phyloP scores from a whole-genome alignment of 2,113 vertebrate genomes.

The Eulemur macaco region DNA sequence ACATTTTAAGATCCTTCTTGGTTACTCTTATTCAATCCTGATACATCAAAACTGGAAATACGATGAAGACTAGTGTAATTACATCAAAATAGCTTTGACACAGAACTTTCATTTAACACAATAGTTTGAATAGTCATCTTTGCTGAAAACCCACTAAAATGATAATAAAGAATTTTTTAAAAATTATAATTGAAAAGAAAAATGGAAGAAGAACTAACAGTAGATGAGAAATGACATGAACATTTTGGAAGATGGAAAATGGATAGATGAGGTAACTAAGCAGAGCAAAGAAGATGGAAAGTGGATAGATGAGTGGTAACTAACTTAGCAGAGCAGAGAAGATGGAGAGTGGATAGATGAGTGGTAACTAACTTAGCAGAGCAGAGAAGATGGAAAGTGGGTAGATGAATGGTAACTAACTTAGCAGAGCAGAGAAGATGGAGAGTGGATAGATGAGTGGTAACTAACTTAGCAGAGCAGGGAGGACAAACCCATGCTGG shows the following conservation, averaged over 20 bases:
- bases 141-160: not conserved
- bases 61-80: not conserved
- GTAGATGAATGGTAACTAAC: too few relatives aligned
- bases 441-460: too few relatives aligned
- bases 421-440: too few relatives aligned
- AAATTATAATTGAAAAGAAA: not conserved
- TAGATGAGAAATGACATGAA: not conserved
- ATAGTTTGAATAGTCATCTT: not conserved
- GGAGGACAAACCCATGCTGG: not conserved
- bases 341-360: too few relatives aligned
- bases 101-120: not conserved
- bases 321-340: too few relatives aligned
- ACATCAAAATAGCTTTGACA: not conserved
- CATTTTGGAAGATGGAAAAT: not conserved
- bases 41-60: not conserved
- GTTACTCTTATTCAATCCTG: not conserved
- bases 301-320: too few relatives aligned
- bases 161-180: not conserved
- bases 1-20: not conserved
- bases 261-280: not conserved
- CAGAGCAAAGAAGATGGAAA: too few relatives aligned
- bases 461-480: too few relatives aligned
- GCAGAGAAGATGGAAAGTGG: too few relatives aligned
- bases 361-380: too few relatives aligned
- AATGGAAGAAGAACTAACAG: not conserved